Evolutionary conservation across 2,797 vertebrate genomes (phyloP), one percentile per base, ranked within the genome.

Genomic region (Eospalax fontanierii): DNA sequence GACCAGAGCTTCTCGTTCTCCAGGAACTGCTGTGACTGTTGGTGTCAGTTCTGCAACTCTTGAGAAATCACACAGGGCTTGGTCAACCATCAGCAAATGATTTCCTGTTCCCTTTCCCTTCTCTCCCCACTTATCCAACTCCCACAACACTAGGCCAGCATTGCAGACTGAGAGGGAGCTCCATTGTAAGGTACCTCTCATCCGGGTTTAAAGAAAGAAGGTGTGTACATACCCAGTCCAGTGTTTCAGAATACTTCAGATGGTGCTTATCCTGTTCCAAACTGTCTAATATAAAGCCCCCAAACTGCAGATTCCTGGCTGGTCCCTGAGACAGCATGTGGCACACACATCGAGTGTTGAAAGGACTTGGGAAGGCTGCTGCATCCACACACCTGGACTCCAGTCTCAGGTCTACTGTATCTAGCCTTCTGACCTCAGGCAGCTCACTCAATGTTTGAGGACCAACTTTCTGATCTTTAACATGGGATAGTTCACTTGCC

Each of bases 41-140:
- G 43, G 93, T 94, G 89, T 59, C 80, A 81, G 66, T 86, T 96
- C 75, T 83, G 40, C 33, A 33, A 70, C 66, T 80, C 88, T 86
- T 70, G 40, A 94, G 76, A 94, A 94, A 92, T 95, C 87, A 59
- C 94, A 24, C 33, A 0, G 87, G 71, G 50, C 1, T 33, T 0
- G 14, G 46, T 84, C 93, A 97, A 93, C 93, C 95, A 96, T 75
- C 70, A 71, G 68, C 59, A 89, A 90, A 96, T 86, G 57, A 97
- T 66, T 97, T 97, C 95, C 95, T 89, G 82, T 97, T 94, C 86
- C 70, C 54, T 89, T 87, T 74, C 78, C 63, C 83, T 73, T 1
- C 38, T 8, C 22, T 40, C n/a, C n/a, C 6, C 35, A 21, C 1
- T 0, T 18, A 73, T 92, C 90, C 81, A n/a, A 70, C 59, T 85